Evolutionary conservation across 2,113 vertebrate genomes (phyloP), one percentile per base, ranked within the genome.

Genomic region (Neotoma lepida): DNA sequence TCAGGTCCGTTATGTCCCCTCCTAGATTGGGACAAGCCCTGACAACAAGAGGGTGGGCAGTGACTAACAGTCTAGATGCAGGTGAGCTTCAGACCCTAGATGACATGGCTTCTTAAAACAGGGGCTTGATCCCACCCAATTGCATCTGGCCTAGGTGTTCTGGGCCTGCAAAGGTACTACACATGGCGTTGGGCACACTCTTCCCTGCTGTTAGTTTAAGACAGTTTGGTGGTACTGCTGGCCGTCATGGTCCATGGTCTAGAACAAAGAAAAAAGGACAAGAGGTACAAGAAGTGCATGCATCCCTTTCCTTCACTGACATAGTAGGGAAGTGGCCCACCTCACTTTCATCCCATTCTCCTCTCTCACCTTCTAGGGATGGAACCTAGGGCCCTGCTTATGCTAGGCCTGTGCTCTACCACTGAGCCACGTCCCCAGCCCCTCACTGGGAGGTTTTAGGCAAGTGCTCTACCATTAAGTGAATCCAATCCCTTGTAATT

Each of bases 1-100:
- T 9, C 99, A 99, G 98, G 98, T 98, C 73, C 64, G 97, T 63
- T 0, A 13, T 14, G 7, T 24, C 41, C 15, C n/a, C 18, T 80
- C 84, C 54, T 35, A 30, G 22, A 2, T 26, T 3, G 0, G 12
- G n/a, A 70, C 46, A n/a, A 22, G 28, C n/a, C 61, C 74, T 22
- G 56, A 13, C 44, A 68, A 17, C 14, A 54, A 44, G 39, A 3
- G 28, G 49, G 24, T 39, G 22, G 9, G 41, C 9, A 24, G 8
- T 51, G 44, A 68, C 30, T 24, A 13, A 24, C 13, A 35, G 18
- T 33, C 44, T 20, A 24, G 44, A 49, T 5, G 12, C n/a, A n/a
- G 9, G 49, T 46, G 39, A 33, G n/a, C 71, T 22, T 30, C 24
- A 44, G 20, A 81, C 14, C 46, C 49, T 14, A 6, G 70, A 22